phyloP scores from a whole-genome alignment of 2,797 vertebrate species.

The Scomberomorus guttatus region DNA sequence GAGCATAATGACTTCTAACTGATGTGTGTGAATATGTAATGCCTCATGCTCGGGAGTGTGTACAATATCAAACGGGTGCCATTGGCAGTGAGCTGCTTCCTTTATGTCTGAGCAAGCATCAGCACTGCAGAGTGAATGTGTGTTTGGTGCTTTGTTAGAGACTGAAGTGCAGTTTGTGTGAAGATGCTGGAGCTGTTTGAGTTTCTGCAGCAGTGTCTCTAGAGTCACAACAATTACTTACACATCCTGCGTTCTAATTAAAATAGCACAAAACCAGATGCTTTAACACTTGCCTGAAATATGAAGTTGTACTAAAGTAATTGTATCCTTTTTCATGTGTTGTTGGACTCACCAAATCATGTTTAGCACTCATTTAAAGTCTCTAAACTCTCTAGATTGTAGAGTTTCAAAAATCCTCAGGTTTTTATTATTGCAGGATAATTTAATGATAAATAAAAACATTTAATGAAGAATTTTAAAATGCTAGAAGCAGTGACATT shows the following conservation, averaged over 20 bases:
- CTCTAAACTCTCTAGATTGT: background rate
- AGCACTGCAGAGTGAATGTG: slow-evolving; percentile 24
- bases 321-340: background rate
- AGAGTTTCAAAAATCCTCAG: background rate
- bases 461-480: too few species aligned
- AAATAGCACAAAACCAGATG: background rate
- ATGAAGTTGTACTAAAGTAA: background rate
- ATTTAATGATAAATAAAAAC: too few species aligned
- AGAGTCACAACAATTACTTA: background rate
- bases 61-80: slow-evolving; percentile 62
- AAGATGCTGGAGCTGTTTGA: slow-evolving; percentile 30
- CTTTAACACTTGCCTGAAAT: background rate
- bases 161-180: slow-evolving; percentile 39
- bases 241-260: slow-evolving; percentile 11
- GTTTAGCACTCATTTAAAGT: background rate
- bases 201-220: slow-evolving; percentile 7
- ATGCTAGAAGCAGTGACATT: background rate
- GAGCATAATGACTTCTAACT: slow-evolving; percentile 80
- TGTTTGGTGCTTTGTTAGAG: slow-evolving; percentile 43
- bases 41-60: slow-evolving; percentile 52
- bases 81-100: slow-evolving; percentile 53
- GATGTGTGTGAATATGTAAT: slow-evolving; percentile 73
- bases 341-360: background rate
- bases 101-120: slow-evolving; percentile 52
- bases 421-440: background rate